Evolutionary conservation across 2,888 invertebrate genomes (phyloP).

Genomic region (Amblyjoppa fuscipennis): DNA sequence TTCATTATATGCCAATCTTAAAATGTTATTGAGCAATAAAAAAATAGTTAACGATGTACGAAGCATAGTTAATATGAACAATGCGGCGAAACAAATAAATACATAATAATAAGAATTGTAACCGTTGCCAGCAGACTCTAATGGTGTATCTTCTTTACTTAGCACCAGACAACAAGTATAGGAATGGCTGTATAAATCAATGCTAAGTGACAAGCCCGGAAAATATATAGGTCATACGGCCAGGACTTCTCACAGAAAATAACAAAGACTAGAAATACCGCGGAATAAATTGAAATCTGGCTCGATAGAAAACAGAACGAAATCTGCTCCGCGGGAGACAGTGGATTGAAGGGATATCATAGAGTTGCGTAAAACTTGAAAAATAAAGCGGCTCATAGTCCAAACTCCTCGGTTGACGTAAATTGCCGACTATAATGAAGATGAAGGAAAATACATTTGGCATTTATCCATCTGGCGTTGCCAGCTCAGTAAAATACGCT

Average conservation of each 20-base stretch:
- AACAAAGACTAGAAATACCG: constrained; percentile 1
- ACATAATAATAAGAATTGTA: not conserved
- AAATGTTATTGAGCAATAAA: not conserved
- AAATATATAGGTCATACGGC: not conserved
- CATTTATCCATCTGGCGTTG: constrained; percentile 73
- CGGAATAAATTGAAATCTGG: not conserved
- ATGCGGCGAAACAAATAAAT: not conserved
- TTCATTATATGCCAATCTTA: not conserved
- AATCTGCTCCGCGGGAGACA: not conserved
- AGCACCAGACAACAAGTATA: not conserved
- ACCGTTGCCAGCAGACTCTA: not conserved
- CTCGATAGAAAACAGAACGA: not conserved
- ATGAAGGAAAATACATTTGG: constrained; percentile 76
- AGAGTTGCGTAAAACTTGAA: constrained; percentile 65
- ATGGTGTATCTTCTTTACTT: not conserved
- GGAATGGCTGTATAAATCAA: not conserved
- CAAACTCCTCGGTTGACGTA: constrained; percentile 72
- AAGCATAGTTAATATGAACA: not conserved
- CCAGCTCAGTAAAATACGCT: constrained; percentile 78
- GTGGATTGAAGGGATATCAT: not conserved
- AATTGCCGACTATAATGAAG: constrained; percentile 72
- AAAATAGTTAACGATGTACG: not conserved
- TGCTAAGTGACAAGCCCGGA: not conserved
- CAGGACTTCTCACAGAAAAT: not conserved
- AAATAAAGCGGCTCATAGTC: constrained; percentile 65